Base-by-base conservation (phyloP, 1,140 invertebrate species). In the Anoplophora glabripennis region DNA sequence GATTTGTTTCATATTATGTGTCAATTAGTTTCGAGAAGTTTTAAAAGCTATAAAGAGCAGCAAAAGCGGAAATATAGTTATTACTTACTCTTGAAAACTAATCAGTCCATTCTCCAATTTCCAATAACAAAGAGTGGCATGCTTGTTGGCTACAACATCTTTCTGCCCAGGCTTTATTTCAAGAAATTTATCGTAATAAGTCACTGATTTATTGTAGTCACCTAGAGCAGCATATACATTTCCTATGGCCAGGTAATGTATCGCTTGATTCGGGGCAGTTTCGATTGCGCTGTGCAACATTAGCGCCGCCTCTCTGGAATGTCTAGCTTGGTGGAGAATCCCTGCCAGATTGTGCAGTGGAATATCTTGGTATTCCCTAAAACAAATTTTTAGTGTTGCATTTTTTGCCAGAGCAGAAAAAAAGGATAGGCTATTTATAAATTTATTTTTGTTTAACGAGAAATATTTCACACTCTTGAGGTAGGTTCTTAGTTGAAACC, bases 261-360 rank as follows among this genome's bases (percentile, higher is more conserved):
- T 82, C 41, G 88, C 81, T 68, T 86, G 83, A 33, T 80, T 76
- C 7, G 87, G 86, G 8, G 87, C 85, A 69, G 93, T 86, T 69
- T 93, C 89, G 21, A 93, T 81, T 0, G 92, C 90, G 28, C 88
- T 84, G 65, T 88, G 86, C 0, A 94, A 79, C 47, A 94, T 79
- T 55, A 90, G 83, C 10, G 89, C 86, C 7, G 91, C 91, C 76
- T 94, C 92, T 59, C 85, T 84, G 9, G 85, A 84, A 62, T 84
- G 80, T 46, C 84, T 83, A 47, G 86, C 82, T 36, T 88, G 83
- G 65, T 92, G 90, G 5, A 94, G 78, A 68, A 94, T 85, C 42
- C 89, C 89, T n/a, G 89, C 92, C 64, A 93, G 75, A 67, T 86
- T 92, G 14, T 92, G 80, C 47, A 94, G 76, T 3, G 91, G 84